Base-by-base conservation (phyloP, 2,888 invertebrate species). In the Ernsta delagoae region DNA sequence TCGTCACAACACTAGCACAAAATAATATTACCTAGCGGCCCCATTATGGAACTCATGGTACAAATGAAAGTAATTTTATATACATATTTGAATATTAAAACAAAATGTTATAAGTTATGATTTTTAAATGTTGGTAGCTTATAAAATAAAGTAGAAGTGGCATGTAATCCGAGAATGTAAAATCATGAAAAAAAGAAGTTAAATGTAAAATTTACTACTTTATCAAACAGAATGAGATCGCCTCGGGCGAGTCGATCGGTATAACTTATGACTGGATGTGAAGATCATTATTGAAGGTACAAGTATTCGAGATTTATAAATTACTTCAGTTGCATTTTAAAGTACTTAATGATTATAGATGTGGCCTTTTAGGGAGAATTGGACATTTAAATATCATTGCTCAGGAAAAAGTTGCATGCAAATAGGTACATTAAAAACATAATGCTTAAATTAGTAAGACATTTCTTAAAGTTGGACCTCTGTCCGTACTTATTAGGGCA, bases 281-380 rank as follows among this genome's bases (percentile, higher is more conserved):
- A 62, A 62, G 62, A 62, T 62, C 53, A 62, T 62, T 62, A 62
- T 62, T 62, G 62, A 24, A 62, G 50, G 36, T 62, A 62, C 53
- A 12, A 34, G 39, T 53, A 39, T 31, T 36, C 54, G 34, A 62
- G 53, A 62, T 62, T 53, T 62, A 62, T 62, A 62, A 53, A 53
- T 62, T 50, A 24, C 36, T 62, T 62, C 36, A 53, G 62, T 53
- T 48, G 39, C 39, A 39, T 53, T 62, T 62, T 39, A 53, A 62
- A 36, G 48, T 16, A 16, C 16, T 16, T 50, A 39, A 53, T 16
- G 39, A 12, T 62, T 53, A 53, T 9, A 39, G 16, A 53, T 39
- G 61, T 36, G 16, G 36, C 36, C 61, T 4, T 61, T 61, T 36
- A 50, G 1, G 50, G n/a, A 0, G 34, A 45, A 7, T 34, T 7